Conservation (phyloP, 2,113 vertebrate species). For the Notechis scutatus region DNA sequence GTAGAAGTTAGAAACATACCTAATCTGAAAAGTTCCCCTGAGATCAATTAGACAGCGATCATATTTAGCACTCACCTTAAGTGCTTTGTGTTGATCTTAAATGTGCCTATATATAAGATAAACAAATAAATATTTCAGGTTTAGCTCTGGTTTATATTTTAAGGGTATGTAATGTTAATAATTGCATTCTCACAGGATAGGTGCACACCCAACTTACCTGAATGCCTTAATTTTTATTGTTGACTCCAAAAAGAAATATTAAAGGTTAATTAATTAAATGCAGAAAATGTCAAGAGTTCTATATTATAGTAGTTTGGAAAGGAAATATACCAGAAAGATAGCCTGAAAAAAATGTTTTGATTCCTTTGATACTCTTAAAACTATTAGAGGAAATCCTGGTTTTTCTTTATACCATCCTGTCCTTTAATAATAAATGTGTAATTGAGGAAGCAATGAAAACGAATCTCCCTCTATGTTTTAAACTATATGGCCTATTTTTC, state of each 20-base stretch:
- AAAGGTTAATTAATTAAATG: neutral
- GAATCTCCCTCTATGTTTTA: neutral
- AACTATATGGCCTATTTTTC: neutral
- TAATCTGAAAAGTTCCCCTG: neutral
- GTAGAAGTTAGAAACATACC: neutral
- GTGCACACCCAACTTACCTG: neutral
- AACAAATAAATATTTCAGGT: neutral
- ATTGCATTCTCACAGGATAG: neutral
- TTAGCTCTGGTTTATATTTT: neutral
- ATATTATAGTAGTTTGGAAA: neutral
- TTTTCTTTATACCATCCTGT: neutral
- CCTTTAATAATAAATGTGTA: neutral
- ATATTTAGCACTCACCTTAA: neutral
- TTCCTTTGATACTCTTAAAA: neutral
- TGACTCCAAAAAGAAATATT: neutral
- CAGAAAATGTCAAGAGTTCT: neutral
- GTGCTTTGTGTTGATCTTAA: neutral
- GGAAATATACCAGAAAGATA: neutral
- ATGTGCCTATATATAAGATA: neutral
- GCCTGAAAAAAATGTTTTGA: neutral
- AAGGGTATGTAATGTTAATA: neutral
- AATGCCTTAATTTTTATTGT: neutral
- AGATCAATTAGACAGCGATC: constrained; percentile 27
- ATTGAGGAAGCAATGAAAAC: neutral
- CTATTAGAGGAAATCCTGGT: neutral